phyloP scores from a whole-genome alignment of 2,113 vertebrate species.

The Xenopus tropicalis region DNA sequence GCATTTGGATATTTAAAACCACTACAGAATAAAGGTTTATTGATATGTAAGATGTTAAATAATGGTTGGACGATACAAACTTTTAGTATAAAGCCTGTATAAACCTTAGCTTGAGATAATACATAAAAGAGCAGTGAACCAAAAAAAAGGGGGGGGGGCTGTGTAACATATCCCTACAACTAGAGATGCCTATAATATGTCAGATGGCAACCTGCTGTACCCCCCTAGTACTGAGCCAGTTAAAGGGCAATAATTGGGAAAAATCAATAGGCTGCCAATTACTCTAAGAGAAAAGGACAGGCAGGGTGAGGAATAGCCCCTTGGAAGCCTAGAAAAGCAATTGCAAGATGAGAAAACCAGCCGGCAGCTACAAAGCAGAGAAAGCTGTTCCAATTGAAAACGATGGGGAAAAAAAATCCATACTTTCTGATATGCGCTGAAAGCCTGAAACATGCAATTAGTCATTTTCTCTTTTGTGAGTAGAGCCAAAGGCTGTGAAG shows the following conservation, averaged over 20 bases:
- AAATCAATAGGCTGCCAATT: constrained; percentile 42
- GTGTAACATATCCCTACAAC: too few relatives aligned
- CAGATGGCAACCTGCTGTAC: too few relatives aligned
- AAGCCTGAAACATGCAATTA: constrained; percentile 36
- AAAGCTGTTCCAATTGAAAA: constrained; percentile 21
- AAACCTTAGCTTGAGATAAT: too few relatives aligned
- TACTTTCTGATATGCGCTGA: constrained; percentile 18
- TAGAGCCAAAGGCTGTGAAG: constrained; percentile 2
- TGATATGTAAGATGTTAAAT: too few relatives aligned
- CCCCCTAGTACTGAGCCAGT: not conserved
- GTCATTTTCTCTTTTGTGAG: constrained; percentile 37
- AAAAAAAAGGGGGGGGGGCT: too few relatives aligned
- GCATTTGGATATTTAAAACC: too few relatives aligned
- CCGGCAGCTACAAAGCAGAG: constrained; percentile 20
- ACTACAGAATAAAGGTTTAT: too few relatives aligned
- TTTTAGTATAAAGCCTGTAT: too few relatives aligned
- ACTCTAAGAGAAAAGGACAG: constrained; percentile 38
- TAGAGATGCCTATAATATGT: too few relatives aligned
- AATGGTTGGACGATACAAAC: too few relatives aligned
- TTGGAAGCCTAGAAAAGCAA: constrained; percentile 14
- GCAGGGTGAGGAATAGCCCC: constrained; percentile 21
- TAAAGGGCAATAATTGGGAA: constrained; percentile 14
- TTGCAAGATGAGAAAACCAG: constrained; percentile 19
- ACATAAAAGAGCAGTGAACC: too few relatives aligned
- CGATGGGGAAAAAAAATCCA: constrained; percentile 27